Percentiles rank a stretch among this genome's conserved stretches.
These are phyloP conservation scores for Poeciliopsis turrubarensis DNA, from an alignment of 2,113 vertebrate species.

Conservation along the genomic window DNA sequence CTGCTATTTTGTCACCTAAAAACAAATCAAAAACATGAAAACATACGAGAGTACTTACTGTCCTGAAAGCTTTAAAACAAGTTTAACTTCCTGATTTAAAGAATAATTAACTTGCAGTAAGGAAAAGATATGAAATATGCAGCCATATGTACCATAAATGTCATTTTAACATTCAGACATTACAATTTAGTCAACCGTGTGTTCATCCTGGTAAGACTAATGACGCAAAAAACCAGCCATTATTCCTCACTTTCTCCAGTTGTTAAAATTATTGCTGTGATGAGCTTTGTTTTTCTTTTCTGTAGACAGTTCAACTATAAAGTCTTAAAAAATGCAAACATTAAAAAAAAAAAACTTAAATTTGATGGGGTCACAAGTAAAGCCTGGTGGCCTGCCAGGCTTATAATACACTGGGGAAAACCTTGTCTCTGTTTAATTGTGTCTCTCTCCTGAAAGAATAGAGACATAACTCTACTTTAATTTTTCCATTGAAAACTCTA, in stretches of 20 bases:
- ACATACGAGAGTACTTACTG: not conserved
- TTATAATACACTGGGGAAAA: too few relatives aligned
- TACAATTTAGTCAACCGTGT: not conserved
- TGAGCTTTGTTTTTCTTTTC: not conserved
- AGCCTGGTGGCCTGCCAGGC: too few relatives aligned
- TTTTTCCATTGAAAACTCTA: too few relatives aligned
- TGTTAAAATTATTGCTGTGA: not conserved
- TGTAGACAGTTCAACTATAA: too few relatives aligned
- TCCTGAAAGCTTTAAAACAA: not conserved
- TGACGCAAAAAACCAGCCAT: not conserved
- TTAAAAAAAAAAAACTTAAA: too few relatives aligned
- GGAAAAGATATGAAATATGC: too few relatives aligned
- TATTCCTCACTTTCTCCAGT: not conserved
- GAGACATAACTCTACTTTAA: too few relatives aligned
- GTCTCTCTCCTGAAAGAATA: too few relatives aligned
- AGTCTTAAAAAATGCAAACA: too few relatives aligned
- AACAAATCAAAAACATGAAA: conserved; percentile 17
- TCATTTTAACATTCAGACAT: not conserved
- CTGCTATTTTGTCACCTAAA: conserved; percentile 36
- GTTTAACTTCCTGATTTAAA: not conserved
- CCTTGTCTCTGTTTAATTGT: too few relatives aligned
- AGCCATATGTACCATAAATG: too few relatives aligned
- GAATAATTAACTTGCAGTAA: not conserved
- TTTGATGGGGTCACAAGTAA: too few relatives aligned
- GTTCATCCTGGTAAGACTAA: not conserved